phyloP scores from a whole-genome alignment of 2,113 vertebrate species.

The Tychaedon coryphoeus region DNA sequence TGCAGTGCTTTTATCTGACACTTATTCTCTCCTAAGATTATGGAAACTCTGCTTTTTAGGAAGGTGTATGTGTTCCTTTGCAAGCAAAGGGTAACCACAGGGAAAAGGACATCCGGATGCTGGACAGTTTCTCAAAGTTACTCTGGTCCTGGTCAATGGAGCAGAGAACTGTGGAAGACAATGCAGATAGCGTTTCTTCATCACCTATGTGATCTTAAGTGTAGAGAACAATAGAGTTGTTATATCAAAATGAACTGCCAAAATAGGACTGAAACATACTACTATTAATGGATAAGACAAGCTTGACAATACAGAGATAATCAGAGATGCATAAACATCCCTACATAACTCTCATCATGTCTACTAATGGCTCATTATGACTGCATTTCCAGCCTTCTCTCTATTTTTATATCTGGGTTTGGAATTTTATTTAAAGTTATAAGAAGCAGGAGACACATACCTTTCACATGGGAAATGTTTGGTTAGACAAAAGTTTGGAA shows the following conservation, averaged over 20 bases:
- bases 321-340: background rate
- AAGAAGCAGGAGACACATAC: background rate
- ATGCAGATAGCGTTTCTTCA: background rate
- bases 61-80: background rate
- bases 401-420: background rate
- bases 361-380: background rate
- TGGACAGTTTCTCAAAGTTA: background rate
- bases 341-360: background rate
- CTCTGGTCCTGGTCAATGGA: background rate
- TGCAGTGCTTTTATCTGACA: conserved; percentile 45
- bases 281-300: background rate
- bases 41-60: background rate
- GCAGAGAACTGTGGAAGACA: background rate
- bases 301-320: background rate
- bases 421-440: background rate
- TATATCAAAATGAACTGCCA: background rate
- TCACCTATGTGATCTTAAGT: background rate
- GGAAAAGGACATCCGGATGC: background rate
- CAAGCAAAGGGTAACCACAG: conserved; percentile 15
- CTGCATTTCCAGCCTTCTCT: background rate
- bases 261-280: background rate
- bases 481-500: background rate
- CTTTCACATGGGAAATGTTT: background rate
- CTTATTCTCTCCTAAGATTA: background rate
- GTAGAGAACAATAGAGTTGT: background rate